phyloP scores from a whole-genome alignment of 2,113 vertebrate genomes.

The Pogonocichla stellata region DNA sequence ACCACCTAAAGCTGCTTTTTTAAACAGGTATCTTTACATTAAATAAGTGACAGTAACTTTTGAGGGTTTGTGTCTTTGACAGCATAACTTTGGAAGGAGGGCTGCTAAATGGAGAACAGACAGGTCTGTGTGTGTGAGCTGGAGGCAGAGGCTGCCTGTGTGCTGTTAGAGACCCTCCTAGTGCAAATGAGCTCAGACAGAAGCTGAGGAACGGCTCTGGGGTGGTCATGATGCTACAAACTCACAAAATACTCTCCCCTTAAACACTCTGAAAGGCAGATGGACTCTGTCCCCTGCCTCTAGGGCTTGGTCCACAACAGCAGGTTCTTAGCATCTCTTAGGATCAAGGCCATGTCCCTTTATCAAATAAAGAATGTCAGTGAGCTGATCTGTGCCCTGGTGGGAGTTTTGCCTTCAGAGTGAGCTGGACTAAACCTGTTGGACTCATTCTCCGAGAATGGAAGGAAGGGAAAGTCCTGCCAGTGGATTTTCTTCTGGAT shows the following conservation, averaged over 20 bases:
- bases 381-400: background rate
- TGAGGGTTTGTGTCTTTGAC: background rate
- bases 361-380: background rate
- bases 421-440: background rate
- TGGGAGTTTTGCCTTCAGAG: background rate
- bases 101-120: background rate
- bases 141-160: background rate
- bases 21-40: background rate
- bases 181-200: background rate
- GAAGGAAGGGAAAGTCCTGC: background rate
- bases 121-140: background rate
- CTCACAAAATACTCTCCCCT: background rate
- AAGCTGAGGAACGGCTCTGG: background rate
- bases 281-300: background rate
- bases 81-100: background rate
- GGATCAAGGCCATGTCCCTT: background rate
- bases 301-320: background rate
- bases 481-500: slow-evolving; percentile 6
- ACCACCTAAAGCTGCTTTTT: background rate
- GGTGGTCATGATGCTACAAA: background rate
- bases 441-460: background rate
- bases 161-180: background rate
- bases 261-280: background rate
- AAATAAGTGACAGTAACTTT: background rate
- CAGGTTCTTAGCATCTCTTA: background rate